Evolutionary conservation across 1,140 invertebrate genomes (phyloP).

Genomic region (Drosophila ercepeae): DNA sequence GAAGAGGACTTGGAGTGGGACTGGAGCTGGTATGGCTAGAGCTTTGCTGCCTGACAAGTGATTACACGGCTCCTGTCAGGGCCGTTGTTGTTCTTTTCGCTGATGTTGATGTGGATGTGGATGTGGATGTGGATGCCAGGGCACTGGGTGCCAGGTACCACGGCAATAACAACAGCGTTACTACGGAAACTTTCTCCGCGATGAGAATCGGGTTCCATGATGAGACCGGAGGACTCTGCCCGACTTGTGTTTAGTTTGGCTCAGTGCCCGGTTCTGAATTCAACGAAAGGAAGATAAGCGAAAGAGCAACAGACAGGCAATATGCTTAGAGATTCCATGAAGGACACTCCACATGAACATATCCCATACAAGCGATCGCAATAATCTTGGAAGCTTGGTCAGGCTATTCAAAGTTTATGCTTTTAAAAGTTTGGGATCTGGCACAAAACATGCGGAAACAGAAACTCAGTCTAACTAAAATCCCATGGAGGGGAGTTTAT

Average conservation of each 20-base stretch:
- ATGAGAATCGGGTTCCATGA: neutral
- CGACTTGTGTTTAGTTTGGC: slow-evolving; percentile 5
- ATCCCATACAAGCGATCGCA: neutral
- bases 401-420: too few species aligned
- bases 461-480: too few species aligned
- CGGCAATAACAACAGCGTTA: neutral
- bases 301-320: neutral
- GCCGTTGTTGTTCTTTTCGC: slow-evolving; percentile 26
- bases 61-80: slow-evolving; percentile 59
- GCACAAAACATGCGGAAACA: too few species aligned
- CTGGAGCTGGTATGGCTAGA: slow-evolving; percentile 19
- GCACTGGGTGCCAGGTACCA: neutral
- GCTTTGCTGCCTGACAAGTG: slow-evolving; percentile 72
- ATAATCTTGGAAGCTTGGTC: neutral
- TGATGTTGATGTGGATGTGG: slow-evolving; percentile 33
- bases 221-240: neutral
- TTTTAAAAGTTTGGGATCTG: too few species aligned
- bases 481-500: too few species aligned
- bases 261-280: neutral
- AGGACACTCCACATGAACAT: neutral
- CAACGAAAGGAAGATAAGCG: slow-evolving; percentile 29
- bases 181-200: neutral
- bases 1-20: neutral
- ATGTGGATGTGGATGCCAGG: neutral
- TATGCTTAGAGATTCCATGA: neutral